Percentiles rank a stretch among this genome's conserved stretches.
These are phyloP conservation scores for Pardosa pseudoannulata DNA, from an alignment of 2,888 invertebrate genomes.

Conservation along the genomic window DNA sequence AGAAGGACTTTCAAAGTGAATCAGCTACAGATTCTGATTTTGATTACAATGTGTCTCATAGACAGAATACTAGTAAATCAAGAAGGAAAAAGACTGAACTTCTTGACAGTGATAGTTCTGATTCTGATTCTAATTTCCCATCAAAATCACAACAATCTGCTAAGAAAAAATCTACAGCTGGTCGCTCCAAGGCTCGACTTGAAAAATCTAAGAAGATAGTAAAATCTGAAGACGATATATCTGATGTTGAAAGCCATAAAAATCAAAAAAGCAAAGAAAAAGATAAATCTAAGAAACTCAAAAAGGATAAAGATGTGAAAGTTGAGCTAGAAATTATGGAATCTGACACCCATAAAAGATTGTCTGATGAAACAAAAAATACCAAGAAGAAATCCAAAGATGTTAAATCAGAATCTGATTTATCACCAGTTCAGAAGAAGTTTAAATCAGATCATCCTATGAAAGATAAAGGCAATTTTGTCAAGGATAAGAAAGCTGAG, in stretches of 20 bases:
- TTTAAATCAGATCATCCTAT: constrained; percentile 26
- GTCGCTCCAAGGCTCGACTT: constrained; percentile 18
- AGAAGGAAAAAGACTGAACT: constrained; percentile 58
- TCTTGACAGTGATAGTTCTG: constrained; percentile 59
- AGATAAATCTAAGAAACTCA: constrained; percentile 71
- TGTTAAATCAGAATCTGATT: constrained; percentile 33
- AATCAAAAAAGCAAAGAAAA: constrained; percentile 71
- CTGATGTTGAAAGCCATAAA: constrained; percentile 69
- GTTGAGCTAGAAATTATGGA: constrained; percentile 54
- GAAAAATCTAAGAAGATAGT: constrained; percentile 70
- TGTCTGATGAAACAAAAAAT: constrained; percentile 35
- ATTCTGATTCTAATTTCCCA: constrained; percentile 50
- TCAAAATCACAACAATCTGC: constrained; percentile 24
- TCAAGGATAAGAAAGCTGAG: constrained; percentile 74
- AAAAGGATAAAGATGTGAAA: constrained; percentile 59
- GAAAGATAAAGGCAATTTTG: constrained; percentile 55
- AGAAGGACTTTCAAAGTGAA: constrained; percentile 65
- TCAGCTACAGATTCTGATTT: constrained; percentile 73
- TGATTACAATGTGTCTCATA: constrained; percentile 59
- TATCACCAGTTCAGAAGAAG: constrained; percentile 38
- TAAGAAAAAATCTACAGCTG: constrained; percentile 55
- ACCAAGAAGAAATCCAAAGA: constrained; percentile 63
- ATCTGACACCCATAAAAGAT: constrained; percentile 22
- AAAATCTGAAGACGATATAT: constrained; percentile 73
- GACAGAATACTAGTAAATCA: constrained; percentile 41